Evolutionary conservation across 2,888 invertebrate genomes (phyloP), one percentile per base, ranked within the genome.

Genomic region (Rhagonycha lutea): DNA sequence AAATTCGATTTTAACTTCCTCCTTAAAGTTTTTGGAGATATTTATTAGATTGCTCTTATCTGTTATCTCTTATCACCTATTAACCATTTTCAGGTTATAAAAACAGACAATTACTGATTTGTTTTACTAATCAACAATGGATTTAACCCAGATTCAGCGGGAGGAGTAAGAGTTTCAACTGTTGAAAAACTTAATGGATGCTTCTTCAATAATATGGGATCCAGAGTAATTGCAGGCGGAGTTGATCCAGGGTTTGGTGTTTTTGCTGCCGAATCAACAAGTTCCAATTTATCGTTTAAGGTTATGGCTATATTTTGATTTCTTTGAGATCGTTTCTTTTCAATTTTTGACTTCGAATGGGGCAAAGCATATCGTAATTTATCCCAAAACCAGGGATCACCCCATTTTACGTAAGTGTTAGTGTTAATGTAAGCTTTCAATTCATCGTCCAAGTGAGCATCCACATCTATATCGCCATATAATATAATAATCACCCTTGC

Each of bases 341-440:
- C 29, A 14, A 24, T n/a, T 4, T 14, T n/a, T 0, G 86, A 84
- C n/a, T 26, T 23, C 4, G 89, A 65, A 32, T 92, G 93, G 0
- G 93, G 94, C 84, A 94, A 87, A 1, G 95, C 94, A 84, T 93
- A 94, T 60, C 91, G 89, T 72, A 96, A 87, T 85, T 94, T 94
- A 72, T 93, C 90, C 95, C 95, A 96, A 87, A 96, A 95, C 92
- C 92, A 93, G 11, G 93, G 92, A 84, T 95, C 95, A 12, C 92
- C 94, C 94, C 94, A 95, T 82, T 93, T 92, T 29, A 96, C 90
- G 84, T 95, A 96, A 0, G 95, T 95, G 85, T 94, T 95, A 86
- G 91, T 92, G 76, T 90, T 90, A 9, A 96, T 87, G 85, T 95
- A 95, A 0, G 92, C 90, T 83, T 92, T 90, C 69, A 94, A 89